Evolutionary conservation across 2,888 invertebrate genomes (phyloP).

Genomic region (Malachius bipustulatus): DNA sequence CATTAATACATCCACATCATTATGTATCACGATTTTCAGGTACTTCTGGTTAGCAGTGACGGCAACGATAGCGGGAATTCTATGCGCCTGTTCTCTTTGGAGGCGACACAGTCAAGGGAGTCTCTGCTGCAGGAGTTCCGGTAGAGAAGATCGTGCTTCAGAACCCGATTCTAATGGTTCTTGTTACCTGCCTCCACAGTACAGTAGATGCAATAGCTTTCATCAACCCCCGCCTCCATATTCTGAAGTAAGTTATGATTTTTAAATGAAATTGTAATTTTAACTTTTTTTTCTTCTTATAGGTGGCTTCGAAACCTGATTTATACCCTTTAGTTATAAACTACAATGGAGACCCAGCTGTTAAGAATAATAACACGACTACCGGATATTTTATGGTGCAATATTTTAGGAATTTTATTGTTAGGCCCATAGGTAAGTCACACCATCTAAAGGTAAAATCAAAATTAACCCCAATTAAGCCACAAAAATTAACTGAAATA

Average conservation of each 20-base stretch:
- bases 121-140: constrained; percentile 36
- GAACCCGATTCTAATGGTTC: constrained; percentile 69
- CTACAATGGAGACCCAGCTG: constrained; percentile 56
- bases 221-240: constrained; percentile 76
- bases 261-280: background rate
- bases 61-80: constrained; percentile 54
- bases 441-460: no score
- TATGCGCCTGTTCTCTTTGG: constrained; percentile 58
- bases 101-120: constrained; percentile 39
- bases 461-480: no score
- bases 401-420: constrained; percentile 69
- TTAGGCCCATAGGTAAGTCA: constrained; percentile 54
- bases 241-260: constrained; percentile 51
- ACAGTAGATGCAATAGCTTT: constrained; percentile 73
- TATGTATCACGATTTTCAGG: constrained; percentile 23
- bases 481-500: no score
- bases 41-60: constrained; percentile 47
- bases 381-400: constrained; percentile 76
- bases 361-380: constrained; percentile 49
- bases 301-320: constrained; percentile 80
- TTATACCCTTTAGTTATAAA: constrained; percentile 75
- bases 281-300: constrained; percentile 18
- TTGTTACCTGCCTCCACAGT: constrained; percentile 72
- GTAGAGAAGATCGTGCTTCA: constrained; percentile 47
- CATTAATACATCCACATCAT: no score